Base-by-base conservation (phyloP, 1,140 invertebrate species). In the Neodiprion lecontei region DNA sequence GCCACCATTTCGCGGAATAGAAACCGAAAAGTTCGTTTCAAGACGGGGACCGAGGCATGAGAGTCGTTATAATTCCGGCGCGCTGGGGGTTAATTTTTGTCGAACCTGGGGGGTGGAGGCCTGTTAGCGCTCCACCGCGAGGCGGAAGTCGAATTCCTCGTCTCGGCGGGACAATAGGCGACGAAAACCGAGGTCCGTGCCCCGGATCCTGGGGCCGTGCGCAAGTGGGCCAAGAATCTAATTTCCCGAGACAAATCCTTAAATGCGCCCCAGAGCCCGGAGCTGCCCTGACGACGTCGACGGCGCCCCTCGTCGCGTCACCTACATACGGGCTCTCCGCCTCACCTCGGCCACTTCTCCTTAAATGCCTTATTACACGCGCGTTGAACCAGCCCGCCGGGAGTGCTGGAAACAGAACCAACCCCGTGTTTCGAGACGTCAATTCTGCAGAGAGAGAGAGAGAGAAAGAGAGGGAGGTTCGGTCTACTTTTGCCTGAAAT, bases 231-330 rank as follows among this genome's bases (percentile, higher is more conserved):
- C 85, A 84, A 87, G 83, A 87, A 87, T 87, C 85, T 88, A 87
- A 88, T 88, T 88, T 88, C 85, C 86, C 85, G 86, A 84, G 86
- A 87, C 84, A 87, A 86, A 87, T 87, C 82, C 85, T 87, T 86
- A 87, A 87, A 84, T 85, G 82, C 85, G 81, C 83, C 85, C 85
- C 72, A 80, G 79, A 87, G 85, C 81, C 74, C 77, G 79, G 79
- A 85, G 83, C 66, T 28, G 53, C 17, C 65, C 49, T 48, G 69
- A 69, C 66, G 48, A 74, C 74, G 48, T n/a, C 23, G 61, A 69
- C 23, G 61, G 67, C 23, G n/a, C 66, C 67, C 40, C 69, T 67
- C 48, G 53, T 68, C 10, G 28, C 50, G 28, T 68, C 49, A 40
- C 48, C 28, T 40, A 40, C 28, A 61, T 61, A 61, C 53, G 9